Base-by-base conservation (phyloP, 2,888 invertebrate genomes). In the Brachypalpus laphriformis region DNA sequence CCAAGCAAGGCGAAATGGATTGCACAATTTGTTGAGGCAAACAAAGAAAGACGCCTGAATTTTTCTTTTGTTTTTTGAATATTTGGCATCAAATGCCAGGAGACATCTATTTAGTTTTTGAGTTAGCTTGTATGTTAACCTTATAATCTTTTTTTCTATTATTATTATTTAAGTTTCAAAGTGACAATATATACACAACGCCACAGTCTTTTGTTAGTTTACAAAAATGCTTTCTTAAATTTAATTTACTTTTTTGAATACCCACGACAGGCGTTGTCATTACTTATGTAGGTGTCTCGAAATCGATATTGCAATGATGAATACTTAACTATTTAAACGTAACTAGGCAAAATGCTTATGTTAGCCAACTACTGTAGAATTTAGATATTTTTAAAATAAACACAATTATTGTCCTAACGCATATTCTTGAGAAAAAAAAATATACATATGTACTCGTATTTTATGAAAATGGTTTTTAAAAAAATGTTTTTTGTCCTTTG, bases 1-100 rank as follows among this genome's bases (percentile, higher is more conserved):
- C 97, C 7, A 94, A 94, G 88, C 94, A 95, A 87, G 95, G 95
- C 11, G 96, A 96, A 88, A 93, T 97, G 82, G 97, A 97, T 90
- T 98, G 98, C 91, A 94, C 95, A 87, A 95, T 97, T 89, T 94
- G 94, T 87, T 95, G 94, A 92, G 40, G 16, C 9, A n/a, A 74
- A 20, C 18, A 56, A n/a, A 45, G 18, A 28, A 42, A 37, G 25
- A 42, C 18, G 42, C 18, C 25, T 25, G 9, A 28, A 56, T 22
- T 5, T 14, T 42, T 45, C 18, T 16, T 22, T 9, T 25, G 11
- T 34, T 1, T 25, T 18, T 56, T 45, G 14, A 18, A 25, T 28
- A 57, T 5, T 6, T 51, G 20, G 18, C 25, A 56, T 45, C 28
- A 9, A 20, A 37, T 66, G 16, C 25, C 28, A 37, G 1, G n/a